Evolutionary conservation across 2,888 invertebrate species (phyloP).

Genomic region (Crioceris asparagi): DNA sequence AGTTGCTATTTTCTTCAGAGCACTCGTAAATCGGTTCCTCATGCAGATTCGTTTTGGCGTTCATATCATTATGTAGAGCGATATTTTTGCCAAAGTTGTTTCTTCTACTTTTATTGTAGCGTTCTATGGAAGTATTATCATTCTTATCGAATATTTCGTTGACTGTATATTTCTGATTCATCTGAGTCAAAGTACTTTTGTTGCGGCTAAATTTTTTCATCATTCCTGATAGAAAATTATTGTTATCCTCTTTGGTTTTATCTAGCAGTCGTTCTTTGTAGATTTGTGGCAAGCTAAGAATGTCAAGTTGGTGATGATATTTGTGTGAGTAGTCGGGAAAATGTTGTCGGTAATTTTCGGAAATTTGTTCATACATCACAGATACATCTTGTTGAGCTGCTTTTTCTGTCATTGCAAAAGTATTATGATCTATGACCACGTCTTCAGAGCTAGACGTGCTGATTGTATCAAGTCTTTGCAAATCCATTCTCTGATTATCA

Average conservation of each 20-base stretch:
- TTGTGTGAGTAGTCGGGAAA: conserved; percentile 25
- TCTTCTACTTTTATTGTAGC: conserved; percentile 6
- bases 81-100: conserved; percentile 26
- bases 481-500: conserved; percentile 12
- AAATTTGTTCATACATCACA: conserved; percentile 26
- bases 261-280: conserved; percentile 28
- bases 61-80: conserved; percentile 29
- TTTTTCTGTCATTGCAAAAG: conserved; percentile 1
- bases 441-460: conserved; percentile 8
- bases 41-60: conserved; percentile 32
- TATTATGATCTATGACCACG: conserved; percentile 1
- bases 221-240: conserved; percentile 21
- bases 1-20: conserved; percentile 33
- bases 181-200: conserved; percentile 16
- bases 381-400: conserved; percentile 18
- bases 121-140: conserved; percentile 7
- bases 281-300: conserved; percentile 25
- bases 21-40: conserved; percentile 37
- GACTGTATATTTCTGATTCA: conserved; percentile 26
- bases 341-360: conserved; percentile 32
- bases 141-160: conserved; percentile 24
- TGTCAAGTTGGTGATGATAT: conserved; percentile 11
- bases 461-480: conserved; percentile 10
- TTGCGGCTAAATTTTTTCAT: conserved; percentile 21
- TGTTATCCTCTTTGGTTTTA: conserved; percentile 15